Evolutionary conservation across 2,888 invertebrate species (phyloP).

Genomic region (Thera obeliscata): DNA sequence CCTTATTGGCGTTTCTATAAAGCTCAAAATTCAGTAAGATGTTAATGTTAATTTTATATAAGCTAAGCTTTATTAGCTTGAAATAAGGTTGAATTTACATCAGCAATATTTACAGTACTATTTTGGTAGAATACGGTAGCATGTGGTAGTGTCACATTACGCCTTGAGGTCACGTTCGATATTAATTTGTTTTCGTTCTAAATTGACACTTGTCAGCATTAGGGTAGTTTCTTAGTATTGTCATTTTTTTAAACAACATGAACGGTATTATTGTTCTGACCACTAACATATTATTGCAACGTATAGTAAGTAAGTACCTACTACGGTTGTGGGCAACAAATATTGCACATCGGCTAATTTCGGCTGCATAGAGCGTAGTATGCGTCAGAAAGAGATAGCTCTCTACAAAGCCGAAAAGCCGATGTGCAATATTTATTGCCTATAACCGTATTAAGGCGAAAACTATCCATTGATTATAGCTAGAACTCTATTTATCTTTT

Average conservation of each 20-base stretch:
- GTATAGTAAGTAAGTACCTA: no score
- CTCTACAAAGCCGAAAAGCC: no score
- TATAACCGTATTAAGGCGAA: no score
- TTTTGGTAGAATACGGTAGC: conserved; percentile 64
- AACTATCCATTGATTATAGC: no score
- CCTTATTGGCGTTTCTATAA: conserved; percentile 43
- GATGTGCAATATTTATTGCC: no score
- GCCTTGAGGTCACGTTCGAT: conserved; percentile 58
- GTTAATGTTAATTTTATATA: neutral
- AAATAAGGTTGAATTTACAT: conserved; percentile 21
- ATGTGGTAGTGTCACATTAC: conserved; percentile 62
- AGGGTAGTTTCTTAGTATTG: conserved; percentile 19
- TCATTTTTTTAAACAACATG: conserved; percentile 10
- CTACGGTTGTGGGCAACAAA: no score
- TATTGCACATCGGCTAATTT: no score
- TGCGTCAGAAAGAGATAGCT: no score
- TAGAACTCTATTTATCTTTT: no score
- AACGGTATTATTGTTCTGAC: neutral
- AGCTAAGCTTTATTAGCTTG: conserved; percentile 22
- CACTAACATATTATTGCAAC: no score
- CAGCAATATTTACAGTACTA: conserved; percentile 40
- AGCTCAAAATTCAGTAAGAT: conserved; percentile 18
- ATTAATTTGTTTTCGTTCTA: conserved; percentile 40
- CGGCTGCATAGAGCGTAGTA: no score
- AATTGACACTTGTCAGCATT: conserved; percentile 37